Evolutionary conservation across 2,797 vertebrate genomes (phyloP).

Genomic region (Heliangelus exortis): DNA sequence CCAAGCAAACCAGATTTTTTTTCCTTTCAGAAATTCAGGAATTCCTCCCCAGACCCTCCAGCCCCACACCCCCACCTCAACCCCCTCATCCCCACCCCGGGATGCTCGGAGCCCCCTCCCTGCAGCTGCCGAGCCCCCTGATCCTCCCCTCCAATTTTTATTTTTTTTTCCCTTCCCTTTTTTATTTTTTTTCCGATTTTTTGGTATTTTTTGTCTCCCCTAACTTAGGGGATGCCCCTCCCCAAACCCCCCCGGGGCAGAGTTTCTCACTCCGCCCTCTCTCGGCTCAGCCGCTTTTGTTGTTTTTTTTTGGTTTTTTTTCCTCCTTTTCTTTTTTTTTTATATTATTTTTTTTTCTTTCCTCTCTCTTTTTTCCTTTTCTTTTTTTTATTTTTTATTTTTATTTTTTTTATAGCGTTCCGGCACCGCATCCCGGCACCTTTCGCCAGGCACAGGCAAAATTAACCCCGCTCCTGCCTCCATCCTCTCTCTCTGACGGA

Average conservation of each 20-base stretch:
- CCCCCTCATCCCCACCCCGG: background rate
- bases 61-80: too few relatives aligned
- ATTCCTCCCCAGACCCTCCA: background rate
- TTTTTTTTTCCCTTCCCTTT: background rate
- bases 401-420: conserved; percentile 28
- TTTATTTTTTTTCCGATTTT: background rate
- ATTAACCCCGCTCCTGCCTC: conserved; percentile 31
- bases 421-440: conserved; percentile 50
- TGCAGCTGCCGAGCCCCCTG: background rate
- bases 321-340: background rate
- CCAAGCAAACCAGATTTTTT: too few relatives aligned
- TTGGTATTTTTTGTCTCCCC: background rate
- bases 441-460: conserved; percentile 37
- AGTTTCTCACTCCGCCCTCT: background rate
- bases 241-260: background rate
- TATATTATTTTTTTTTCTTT: background rate
- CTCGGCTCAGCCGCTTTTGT: background rate
- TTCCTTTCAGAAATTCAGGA: background rate
- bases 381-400: background rate
- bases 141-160: too few relatives aligned
- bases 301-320: too few relatives aligned
- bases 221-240: background rate
- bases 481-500: conserved; percentile 31
- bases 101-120: background rate
- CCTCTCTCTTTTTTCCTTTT: accelerated